These are phyloP conservation scores for Cephus pygmeus DNA, from an alignment of 2,888 invertebrate genomes.

Conservation along the genomic window DNA sequence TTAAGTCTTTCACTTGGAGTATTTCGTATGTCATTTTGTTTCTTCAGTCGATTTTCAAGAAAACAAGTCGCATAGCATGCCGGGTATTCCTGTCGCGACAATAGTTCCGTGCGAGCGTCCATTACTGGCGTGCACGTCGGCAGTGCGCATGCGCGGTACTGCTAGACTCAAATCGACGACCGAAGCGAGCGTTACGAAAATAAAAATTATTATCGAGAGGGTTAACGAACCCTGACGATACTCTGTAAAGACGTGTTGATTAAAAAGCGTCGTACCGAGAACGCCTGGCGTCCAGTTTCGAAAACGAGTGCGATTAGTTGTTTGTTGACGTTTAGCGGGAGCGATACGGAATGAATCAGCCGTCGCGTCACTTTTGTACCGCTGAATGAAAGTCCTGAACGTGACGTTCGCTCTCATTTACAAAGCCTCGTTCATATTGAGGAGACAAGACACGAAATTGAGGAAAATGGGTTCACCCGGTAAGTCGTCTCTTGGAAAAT, in stretches of 20 bases:
- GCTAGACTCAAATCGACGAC: neutral
- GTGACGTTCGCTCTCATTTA: neutral
- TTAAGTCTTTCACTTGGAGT: neutral
- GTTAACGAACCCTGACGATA: neutral
- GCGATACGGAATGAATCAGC: neutral
- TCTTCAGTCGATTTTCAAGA: neutral
- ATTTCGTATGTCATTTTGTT: neutral
- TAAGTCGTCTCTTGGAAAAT: conserved; percentile 9
- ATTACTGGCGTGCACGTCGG: neutral
- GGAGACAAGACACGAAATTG: neutral
- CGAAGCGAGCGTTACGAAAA: neutral
- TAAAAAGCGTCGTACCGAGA: neutral
- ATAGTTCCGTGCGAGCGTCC: neutral
- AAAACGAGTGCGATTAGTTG: neutral
- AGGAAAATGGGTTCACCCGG: neutral
- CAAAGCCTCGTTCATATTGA: neutral
- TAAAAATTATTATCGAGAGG: neutral
- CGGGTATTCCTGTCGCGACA: neutral
- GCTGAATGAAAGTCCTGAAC: neutral
- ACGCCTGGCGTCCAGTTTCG: neutral
- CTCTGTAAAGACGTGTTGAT: neutral
- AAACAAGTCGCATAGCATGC: neutral
- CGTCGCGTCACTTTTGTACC: neutral
- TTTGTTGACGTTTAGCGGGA: neutral
- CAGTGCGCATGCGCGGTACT: neutral